Evolutionary conservation across 2,113 vertebrate species (phyloP).

Genomic region (Sylvietta virens): DNA sequence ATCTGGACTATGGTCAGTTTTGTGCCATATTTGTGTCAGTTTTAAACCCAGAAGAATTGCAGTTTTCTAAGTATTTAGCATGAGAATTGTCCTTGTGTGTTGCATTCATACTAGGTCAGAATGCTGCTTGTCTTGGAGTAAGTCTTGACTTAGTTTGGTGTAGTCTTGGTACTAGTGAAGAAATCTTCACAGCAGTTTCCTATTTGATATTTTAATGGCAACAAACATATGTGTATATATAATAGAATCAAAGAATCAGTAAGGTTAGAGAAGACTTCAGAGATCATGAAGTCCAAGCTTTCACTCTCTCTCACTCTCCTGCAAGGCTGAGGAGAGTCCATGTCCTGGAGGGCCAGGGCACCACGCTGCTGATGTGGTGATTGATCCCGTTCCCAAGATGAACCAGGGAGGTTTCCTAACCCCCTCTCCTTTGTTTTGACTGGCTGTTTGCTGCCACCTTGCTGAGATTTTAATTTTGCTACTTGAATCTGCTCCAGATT

Average conservation of each 20-base stretch:
- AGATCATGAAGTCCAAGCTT: not conserved
- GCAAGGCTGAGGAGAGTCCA: not conserved
- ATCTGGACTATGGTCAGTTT: not conserved
- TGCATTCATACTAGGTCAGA: not conserved
- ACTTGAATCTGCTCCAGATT: not conserved
- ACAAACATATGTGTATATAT: not conserved
- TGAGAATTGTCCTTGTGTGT: not conserved
- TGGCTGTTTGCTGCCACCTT: slow-evolving; percentile 53
- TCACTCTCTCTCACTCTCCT: not conserved
- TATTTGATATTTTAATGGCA: not conserved
- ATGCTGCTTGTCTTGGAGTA: not conserved
- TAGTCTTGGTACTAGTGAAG: not conserved
- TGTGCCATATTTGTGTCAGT: not conserved
- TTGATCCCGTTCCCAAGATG: not conserved
- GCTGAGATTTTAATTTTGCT: slow-evolving; percentile 22
- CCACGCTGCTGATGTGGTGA: not conserved
- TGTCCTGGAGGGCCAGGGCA: not conserved
- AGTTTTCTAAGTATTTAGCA: not conserved
- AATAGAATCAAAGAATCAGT: not conserved
- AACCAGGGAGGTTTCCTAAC: not conserved
- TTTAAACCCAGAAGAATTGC: not conserved
- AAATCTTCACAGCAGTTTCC: not conserved
- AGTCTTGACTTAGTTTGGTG: not conserved
- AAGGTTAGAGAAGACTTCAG: not conserved
- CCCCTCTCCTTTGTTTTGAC: not conserved